Evolutionary conservation across 2,888 invertebrate species (phyloP).

Genomic region (Galeruca laticollis): DNA sequence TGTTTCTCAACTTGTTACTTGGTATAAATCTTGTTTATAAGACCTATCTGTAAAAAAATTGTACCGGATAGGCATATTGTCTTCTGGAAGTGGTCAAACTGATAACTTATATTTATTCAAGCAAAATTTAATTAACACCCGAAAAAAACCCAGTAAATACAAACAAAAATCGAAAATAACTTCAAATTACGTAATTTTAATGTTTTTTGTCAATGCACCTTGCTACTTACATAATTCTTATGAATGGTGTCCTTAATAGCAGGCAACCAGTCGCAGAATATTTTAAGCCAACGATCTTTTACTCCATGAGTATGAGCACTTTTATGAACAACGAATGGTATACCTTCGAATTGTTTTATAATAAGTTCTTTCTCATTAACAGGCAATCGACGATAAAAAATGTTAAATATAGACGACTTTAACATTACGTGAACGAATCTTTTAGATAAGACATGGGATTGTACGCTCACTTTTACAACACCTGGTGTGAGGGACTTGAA

Average conservation of each 20-base stretch:
- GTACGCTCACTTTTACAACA: conserved; percentile 20
- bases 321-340: conserved; percentile 36
- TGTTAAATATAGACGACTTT: conserved; percentile 39
- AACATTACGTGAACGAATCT: conserved; percentile 31
- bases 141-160: too few species aligned
- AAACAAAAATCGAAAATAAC: too few species aligned
- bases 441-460: conserved; percentile 39
- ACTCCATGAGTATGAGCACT: conserved; percentile 6
- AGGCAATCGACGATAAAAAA: conserved; percentile 35
- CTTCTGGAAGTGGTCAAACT: too few species aligned
- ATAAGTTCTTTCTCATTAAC: conserved; percentile 33
- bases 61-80: too few species aligned
- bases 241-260: conserved; percentile 40
- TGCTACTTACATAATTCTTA: conserved; percentile 41
- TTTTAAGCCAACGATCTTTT: conserved; percentile 28
- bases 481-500: conserved; percentile 37
- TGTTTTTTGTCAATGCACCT: too few species aligned
- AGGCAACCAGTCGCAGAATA: conserved; percentile 32
- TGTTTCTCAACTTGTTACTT: too few species aligned
- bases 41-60: too few species aligned
- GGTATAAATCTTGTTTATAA: too few species aligned
- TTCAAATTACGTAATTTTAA: too few species aligned
- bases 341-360: conserved; percentile 23
- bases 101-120: too few species aligned
- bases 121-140: too few species aligned